phyloP scores from a whole-genome alignment of 2,888 invertebrate species.

The Torymus texanus region DNA sequence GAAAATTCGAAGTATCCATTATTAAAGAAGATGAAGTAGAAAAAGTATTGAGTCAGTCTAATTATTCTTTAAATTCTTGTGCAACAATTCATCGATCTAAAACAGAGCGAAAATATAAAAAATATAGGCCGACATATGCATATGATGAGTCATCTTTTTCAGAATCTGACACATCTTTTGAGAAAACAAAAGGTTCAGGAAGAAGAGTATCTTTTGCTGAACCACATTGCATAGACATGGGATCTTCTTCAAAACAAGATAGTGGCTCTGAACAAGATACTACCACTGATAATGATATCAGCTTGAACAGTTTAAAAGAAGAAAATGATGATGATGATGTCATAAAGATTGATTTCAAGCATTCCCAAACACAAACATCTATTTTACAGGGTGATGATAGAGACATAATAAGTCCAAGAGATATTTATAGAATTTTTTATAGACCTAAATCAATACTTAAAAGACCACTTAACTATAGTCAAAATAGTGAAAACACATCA shows the following conservation, averaged over 20 bases:
- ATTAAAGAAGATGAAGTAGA: constrained; percentile 50
- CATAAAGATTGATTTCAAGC: constrained; percentile 67
- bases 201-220: constrained; percentile 62
- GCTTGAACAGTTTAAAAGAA: not conserved
- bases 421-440: constrained; percentile 66
- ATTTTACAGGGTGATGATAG: constrained; percentile 41
- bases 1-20: constrained; percentile 50
- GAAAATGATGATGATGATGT: constrained; percentile 60
- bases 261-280: constrained; percentile 3
- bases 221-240: constrained; percentile 37
- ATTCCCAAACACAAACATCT: constrained; percentile 60
- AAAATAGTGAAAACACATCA: constrained; percentile 21
- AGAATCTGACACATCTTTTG: constrained; percentile 36
- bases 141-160: constrained; percentile 30
- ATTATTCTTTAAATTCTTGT: constrained; percentile 56
- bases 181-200: constrained; percentile 45
- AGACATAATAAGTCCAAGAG: constrained; percentile 65
- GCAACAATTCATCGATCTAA: not conserved
- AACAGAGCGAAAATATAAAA: constrained; percentile 29
- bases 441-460: constrained; percentile 71
- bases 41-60: constrained; percentile 48
- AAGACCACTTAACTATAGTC: constrained; percentile 61
- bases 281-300: not conserved
- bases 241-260: constrained; percentile 19
- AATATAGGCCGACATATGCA: not conserved